These are phyloP conservation scores for Cepaea nemoralis DNA, from an alignment of 1,140 invertebrate genomes.

Conservation along the genomic window DNA sequence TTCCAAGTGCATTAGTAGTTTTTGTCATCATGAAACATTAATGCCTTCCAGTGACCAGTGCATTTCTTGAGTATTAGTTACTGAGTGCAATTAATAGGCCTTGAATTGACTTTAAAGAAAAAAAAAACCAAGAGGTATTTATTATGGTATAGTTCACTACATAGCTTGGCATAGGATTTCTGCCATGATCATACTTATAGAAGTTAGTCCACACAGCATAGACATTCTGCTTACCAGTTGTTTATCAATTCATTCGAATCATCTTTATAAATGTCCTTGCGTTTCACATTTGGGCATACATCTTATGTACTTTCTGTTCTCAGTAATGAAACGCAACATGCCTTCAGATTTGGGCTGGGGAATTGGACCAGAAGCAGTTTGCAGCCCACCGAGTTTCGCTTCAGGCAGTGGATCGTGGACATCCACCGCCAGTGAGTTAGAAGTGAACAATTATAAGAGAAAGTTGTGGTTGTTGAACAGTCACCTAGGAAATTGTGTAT, in stretches of 20 bases:
- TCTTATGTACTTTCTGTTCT: slow-evolving; percentile 36
- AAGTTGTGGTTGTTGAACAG: neutral
- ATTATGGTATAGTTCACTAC: no score
- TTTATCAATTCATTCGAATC: neutral
- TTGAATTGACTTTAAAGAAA: no score
- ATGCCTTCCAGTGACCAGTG: slow-evolving; percentile 25
- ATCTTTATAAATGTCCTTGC: neutral
- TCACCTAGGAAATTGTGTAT: neutral
- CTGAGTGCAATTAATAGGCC: no score
- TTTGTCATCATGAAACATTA: neutral
- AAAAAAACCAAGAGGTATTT: no score
- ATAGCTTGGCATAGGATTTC: no score
- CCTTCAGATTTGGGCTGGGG: slow-evolving; percentile 37
- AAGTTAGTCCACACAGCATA: no score
- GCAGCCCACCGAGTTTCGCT: slow-evolving; percentile 29
- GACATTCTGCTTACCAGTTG: neutral
- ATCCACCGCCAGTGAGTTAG: slow-evolving; percentile 40
- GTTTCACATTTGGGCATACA: no score
- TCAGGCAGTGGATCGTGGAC: slow-evolving; percentile 41
- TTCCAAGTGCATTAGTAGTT: no score
- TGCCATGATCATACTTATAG: no score
- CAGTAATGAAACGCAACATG: slow-evolving; percentile 39
- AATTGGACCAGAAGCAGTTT: slow-evolving; percentile 36
- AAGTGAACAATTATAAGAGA: neutral
- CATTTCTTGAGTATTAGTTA: no score